Evolutionary conservation across 2,888 invertebrate species (phyloP).

Genomic region (Amitus sp.): DNA sequence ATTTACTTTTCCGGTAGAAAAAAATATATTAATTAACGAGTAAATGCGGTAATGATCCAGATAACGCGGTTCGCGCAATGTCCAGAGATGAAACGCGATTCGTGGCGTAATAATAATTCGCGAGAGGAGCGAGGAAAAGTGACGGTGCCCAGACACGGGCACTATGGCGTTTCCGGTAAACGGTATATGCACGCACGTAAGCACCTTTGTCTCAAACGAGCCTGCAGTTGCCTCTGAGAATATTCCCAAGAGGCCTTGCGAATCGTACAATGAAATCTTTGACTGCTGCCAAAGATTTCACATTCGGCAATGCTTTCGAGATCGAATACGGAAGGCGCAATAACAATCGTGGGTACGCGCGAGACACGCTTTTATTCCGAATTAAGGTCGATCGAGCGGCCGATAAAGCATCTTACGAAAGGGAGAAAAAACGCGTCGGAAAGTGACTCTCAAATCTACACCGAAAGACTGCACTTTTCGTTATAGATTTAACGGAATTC

Average conservation of each 20-base stretch:
- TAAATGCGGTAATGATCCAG: background rate
- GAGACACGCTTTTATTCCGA: slow-evolving; percentile 8
- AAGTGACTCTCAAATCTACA: background rate
- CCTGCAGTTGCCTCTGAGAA: slow-evolving; percentile 62
- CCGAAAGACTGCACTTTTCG: too few relatives aligned
- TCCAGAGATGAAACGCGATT: slow-evolving; percentile 22
- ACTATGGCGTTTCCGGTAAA: slow-evolving; percentile 57
- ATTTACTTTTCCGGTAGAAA: too few relatives aligned
- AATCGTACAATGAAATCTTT: slow-evolving; percentile 55
- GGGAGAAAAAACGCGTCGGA: background rate
- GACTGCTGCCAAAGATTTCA: slow-evolving; percentile 54
- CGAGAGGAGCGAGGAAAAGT: slow-evolving; percentile 47
- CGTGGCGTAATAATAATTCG: slow-evolving; percentile 15
- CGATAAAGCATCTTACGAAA: background rate
- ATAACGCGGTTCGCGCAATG: background rate
- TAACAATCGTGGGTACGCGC: slow-evolving; percentile 4
- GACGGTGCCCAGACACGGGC: slow-evolving; percentile 54
- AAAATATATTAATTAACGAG: background rate
- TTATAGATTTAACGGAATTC: background rate
- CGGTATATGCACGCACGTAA: slow-evolving; percentile 54
- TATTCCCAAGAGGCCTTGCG: slow-evolving; percentile 58
- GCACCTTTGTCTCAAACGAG: slow-evolving; percentile 52
- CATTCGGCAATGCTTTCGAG: slow-evolving; percentile 23
- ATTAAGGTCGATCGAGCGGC: background rate
- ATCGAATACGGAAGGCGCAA: slow-evolving; percentile 15